Evolutionary conservation across 2,888 invertebrate genomes (phyloP).

Genomic region (Sphinx pinastri): DNA sequence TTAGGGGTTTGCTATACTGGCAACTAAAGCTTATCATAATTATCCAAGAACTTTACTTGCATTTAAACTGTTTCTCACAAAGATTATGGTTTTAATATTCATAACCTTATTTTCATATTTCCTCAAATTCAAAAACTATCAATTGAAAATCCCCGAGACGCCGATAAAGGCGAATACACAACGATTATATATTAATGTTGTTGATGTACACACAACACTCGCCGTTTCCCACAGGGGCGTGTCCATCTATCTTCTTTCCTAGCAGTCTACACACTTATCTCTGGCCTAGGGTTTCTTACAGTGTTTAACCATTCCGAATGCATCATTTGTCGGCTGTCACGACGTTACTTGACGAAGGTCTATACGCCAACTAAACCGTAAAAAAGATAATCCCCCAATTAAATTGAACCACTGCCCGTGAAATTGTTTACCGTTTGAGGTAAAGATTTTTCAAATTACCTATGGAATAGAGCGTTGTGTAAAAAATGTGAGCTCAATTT

Average conservation of each 20-base stretch:
- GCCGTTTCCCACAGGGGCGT: slow-evolving; percentile 13
- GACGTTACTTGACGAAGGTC: slow-evolving; percentile 72
- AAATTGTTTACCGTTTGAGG: slow-evolving; percentile 79
- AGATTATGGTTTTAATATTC: too few relatives aligned
- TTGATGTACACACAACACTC: slow-evolving; percentile 14
- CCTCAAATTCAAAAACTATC: too few relatives aligned
- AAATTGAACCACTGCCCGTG: slow-evolving; percentile 77
- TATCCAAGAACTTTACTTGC: too few relatives aligned
- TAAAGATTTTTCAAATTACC: slow-evolving; percentile 52
- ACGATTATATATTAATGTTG: slow-evolving; percentile 1
- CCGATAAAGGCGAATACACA: neutral
- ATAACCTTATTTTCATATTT: too few relatives aligned
- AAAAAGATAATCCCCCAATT: slow-evolving; percentile 80
- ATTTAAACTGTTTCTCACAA: too few relatives aligned
- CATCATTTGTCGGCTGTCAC: slow-evolving; percentile 77
- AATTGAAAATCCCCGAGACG: too few relatives aligned
- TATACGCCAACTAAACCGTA: slow-evolving; percentile 57
- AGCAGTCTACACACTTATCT: slow-evolving; percentile 36
- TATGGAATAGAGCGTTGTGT: slow-evolving; percentile 26
- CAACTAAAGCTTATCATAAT: too few relatives aligned
- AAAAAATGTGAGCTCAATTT: slow-evolving; percentile 29
- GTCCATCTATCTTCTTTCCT: slow-evolving; percentile 20
- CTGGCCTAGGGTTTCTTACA: slow-evolving; percentile 40
- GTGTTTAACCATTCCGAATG: slow-evolving; percentile 57
- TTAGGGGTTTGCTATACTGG: too few relatives aligned